phyloP scores from a whole-genome alignment of 2,797 vertebrate species.

The Selene dorsalis region DNA sequence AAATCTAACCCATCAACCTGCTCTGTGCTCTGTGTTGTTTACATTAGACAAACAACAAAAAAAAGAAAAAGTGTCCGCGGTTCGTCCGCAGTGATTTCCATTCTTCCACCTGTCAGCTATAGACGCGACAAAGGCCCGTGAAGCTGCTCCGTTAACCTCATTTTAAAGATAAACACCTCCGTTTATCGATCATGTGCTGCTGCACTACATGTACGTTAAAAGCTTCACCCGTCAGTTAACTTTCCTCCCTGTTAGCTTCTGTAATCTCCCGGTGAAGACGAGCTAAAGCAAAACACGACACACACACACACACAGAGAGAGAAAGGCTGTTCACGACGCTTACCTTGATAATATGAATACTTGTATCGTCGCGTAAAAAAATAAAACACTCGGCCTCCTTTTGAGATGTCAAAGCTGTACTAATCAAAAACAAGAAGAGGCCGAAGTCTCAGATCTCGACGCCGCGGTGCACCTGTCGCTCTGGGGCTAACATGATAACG shows the following conservation, averaged over 20 bases:
- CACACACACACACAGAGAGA: not conserved
- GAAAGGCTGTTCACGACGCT: not conserved
- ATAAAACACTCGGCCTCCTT: not conserved
- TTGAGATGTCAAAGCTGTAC: not conserved
- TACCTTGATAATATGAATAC: not conserved
- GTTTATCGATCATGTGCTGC: not conserved
- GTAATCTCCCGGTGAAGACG: conserved; percentile 27
- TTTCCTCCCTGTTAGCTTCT: conserved; percentile 2
- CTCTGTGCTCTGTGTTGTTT: not conserved
- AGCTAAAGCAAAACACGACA: not conserved
- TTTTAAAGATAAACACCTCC: not conserved
- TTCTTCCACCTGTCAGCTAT: not conserved
- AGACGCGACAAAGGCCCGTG: not conserved
- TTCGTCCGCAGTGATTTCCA: not conserved
- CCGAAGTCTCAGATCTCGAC: conserved; percentile 9
- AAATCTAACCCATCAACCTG: not conserved
- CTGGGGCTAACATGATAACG: conserved; percentile 34
- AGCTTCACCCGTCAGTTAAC: conserved; percentile 12
- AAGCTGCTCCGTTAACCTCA: not conserved
- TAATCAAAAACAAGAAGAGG: not conserved
- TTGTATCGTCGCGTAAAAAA: not conserved
- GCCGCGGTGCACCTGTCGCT: conserved; percentile 58
- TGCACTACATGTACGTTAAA: not conserved
- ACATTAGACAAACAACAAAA: not conserved
- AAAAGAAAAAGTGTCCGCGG: not conserved